Percentiles rank a stretch among this genome's conserved stretches.
phyloP scores from a whole-genome alignment of 2,113 vertebrate genomes.

The Ornithorhynchus anatinus region DNA sequence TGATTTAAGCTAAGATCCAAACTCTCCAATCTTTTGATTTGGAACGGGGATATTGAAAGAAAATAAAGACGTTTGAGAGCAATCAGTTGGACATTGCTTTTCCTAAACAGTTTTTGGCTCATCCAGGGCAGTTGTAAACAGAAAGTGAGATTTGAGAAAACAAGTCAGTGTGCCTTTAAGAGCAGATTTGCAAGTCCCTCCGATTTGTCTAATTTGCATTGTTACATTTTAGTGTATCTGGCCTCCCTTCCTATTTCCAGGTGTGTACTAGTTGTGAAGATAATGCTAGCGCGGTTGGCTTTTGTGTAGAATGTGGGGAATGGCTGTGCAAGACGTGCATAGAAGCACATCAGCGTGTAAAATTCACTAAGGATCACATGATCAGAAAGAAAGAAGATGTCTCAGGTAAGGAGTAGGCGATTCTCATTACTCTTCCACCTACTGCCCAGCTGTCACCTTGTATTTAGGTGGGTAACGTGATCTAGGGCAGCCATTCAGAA shows the following conservation, averaged over 20 bases:
- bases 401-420: constrained; percentile 76
- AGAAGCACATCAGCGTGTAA: constrained; percentile 96
- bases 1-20: too few relatives aligned
- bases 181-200: constrained; percentile 4
- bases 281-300: constrained; percentile 92
- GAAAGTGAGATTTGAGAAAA: not conserved
- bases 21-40: too few relatives aligned
- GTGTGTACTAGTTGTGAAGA: constrained; percentile 98
- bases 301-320: constrained; percentile 95
- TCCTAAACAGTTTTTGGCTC: too few relatives aligned
- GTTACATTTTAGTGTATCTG: constrained; percentile 1
- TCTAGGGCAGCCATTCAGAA: too few relatives aligned
- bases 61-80: too few relatives aligned
- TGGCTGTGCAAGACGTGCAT: constrained; percentile 98
- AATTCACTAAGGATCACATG: constrained; percentile 98
- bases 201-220: constrained; percentile 6
- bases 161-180: constrained; percentile 3
- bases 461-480: not conserved
- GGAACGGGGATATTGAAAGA: too few relatives aligned
- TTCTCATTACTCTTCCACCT: not conserved
- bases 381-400: constrained; percentile 97
- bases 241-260: constrained; percentile 62
- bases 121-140: too few relatives aligned
- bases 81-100: too few relatives aligned
- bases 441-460: not conserved